These are phyloP conservation scores for Allacma fusca DNA, from an alignment of 2,888 invertebrate species.

Conservation along the genomic window DNA sequence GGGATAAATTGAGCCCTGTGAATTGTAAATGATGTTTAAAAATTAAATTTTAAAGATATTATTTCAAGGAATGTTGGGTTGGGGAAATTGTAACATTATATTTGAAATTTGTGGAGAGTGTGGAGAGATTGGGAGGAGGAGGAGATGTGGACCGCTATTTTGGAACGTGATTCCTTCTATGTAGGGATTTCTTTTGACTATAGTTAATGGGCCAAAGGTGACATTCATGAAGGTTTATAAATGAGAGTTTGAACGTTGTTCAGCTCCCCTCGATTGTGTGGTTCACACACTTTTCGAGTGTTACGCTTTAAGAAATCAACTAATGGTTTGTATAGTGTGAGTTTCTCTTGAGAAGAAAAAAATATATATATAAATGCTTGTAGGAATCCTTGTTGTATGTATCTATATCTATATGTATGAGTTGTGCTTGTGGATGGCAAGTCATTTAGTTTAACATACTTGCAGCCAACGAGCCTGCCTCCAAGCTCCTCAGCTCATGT, in stretches of 20 bases:
- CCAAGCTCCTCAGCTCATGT: too few species aligned
- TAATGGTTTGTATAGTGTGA: neutral
- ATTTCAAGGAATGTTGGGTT: too few species aligned
- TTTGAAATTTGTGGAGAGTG: neutral
- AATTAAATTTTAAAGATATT: too few species aligned
- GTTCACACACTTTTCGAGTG: neutral
- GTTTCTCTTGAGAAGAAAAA: neutral
- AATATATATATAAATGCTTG: neutral
- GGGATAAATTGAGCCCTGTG: too few species aligned
- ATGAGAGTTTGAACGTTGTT: constrained; percentile 18
- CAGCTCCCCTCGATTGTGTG: constrained; percentile 21
- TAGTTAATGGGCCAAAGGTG: constrained; percentile 31
- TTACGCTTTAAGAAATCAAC: constrained; percentile 16
- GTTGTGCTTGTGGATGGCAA: too few species aligned
- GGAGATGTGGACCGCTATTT: neutral
- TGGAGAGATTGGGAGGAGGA: neutral
- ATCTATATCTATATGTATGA: too few species aligned
- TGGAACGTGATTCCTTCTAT: neutral
- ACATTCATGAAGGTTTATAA: constrained; percentile 22
- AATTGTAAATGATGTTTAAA: too few species aligned
- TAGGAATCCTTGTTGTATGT: neutral
- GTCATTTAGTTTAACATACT: neutral
- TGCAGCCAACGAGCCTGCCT: too few species aligned
- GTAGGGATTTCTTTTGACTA: neutral
- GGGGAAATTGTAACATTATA: too few species aligned